Conservation (phyloP, 2,113 vertebrate species). For the Psilopsiagon aurifrons region DNA sequence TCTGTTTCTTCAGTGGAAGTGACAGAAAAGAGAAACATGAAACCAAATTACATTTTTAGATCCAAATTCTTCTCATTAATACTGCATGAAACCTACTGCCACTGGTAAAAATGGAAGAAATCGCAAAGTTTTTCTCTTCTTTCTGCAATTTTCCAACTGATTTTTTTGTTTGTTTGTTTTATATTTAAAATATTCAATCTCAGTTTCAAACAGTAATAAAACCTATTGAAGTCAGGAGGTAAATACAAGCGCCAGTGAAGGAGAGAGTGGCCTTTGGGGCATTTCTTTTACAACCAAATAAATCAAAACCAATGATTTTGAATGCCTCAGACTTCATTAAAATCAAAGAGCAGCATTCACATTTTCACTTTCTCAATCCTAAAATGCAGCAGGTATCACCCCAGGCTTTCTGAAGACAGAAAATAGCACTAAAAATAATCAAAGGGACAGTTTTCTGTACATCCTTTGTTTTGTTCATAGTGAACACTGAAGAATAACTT, state of each 20-base stretch:
- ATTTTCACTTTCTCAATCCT: not conserved
- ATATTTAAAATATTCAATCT: not conserved
- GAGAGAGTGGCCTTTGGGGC: not conserved
- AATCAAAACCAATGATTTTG: not conserved
- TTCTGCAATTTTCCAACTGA: not conserved
- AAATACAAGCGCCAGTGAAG: not conserved
- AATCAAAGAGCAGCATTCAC: not conserved
- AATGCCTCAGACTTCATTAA: not conserved
- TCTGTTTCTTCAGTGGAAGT: slow-evolving; percentile 46
- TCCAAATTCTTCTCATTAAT: slow-evolving; percentile 38
- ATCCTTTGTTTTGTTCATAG: not conserved
- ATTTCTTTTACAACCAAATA: not conserved
- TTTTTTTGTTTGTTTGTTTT: not conserved
- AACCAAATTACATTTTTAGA: slow-evolving; percentile 31
- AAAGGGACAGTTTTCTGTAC: not conserved
- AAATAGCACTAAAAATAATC: not conserved
- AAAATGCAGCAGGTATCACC: not conserved
- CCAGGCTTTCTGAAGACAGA: not conserved
- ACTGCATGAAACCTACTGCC: not conserved
- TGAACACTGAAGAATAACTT: not conserved
- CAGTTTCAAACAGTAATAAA: not conserved
- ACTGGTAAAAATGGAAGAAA: not conserved
- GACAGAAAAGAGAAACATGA: slow-evolving; percentile 62
- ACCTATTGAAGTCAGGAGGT: not conserved
- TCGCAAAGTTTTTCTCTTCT: not conserved